Evolutionary conservation across 2,113 vertebrate genomes (phyloP).

Genomic region (Notothenia coriiceps): DNA sequence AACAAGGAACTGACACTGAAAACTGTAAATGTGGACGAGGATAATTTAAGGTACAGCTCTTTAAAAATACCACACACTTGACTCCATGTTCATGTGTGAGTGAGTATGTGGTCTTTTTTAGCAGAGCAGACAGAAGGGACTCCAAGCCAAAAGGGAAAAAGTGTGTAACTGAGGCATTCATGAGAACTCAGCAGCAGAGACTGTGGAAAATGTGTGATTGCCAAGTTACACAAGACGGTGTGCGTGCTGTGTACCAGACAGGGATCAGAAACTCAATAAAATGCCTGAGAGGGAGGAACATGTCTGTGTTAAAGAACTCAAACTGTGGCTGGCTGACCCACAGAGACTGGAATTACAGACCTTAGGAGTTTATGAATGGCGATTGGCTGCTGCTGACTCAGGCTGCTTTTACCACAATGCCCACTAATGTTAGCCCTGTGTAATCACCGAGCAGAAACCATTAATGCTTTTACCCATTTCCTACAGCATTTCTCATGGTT

Average conservation of each 20-base stretch:
- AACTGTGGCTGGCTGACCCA: conserved; percentile 76
- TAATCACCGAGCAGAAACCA: conserved; percentile 60
- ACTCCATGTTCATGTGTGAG: conserved; percentile 27
- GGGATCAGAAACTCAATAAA: conserved; percentile 66
- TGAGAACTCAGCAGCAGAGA: conserved; percentile 68
- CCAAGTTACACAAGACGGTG: conserved; percentile 72
- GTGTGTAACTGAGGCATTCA: conserved; percentile 37
- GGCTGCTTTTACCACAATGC: conserved; percentile 75
- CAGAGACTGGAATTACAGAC: conserved; percentile 74
- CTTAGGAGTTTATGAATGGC: conserved; percentile 81
- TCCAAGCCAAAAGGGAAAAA: conserved; percentile 63
- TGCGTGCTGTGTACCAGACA: conserved; percentile 75
- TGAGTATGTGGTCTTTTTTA: conserved; percentile 53
- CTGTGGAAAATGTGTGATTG: conserved; percentile 75
- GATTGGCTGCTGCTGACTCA: conserved; percentile 86
- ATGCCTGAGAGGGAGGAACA: conserved; percentile 58
- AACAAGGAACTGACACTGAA: too few relatives aligned
- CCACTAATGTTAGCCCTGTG: conserved; percentile 77
- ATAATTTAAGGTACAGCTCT: conserved; percentile 4
- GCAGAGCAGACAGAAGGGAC: conserved; percentile 35
- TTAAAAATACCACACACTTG: conserved; percentile 38
- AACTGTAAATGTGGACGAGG: not conserved
- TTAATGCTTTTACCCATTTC: conserved; percentile 65
- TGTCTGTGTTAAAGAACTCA: conserved; percentile 78
- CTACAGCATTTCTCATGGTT: conserved; percentile 17